A percentile compares a stretch with the other conserved stretches of the same genome.
These are phyloP conservation scores for Hoplostethus mediterraneus DNA, from an alignment of 2,797 vertebrate genomes.

Conservation along the genomic window DNA sequence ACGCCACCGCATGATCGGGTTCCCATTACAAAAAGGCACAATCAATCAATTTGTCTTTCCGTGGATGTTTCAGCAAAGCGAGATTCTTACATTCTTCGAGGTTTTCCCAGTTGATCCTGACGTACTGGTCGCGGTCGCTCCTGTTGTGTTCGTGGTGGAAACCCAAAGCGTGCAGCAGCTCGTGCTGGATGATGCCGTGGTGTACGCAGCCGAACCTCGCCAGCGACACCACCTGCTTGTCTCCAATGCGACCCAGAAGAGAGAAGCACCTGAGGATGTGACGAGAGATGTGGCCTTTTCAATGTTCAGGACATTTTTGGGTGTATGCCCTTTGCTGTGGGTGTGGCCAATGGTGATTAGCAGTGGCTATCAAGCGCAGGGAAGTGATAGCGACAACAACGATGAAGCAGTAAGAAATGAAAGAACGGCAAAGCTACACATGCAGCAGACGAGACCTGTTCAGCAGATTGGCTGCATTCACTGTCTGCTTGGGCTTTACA, in stretches of 20 bases:
- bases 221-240: constrained; percentile 80
- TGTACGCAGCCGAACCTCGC: constrained; percentile 76
- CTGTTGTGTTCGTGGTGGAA: constrained; percentile 86
- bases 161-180: constrained; percentile 83
- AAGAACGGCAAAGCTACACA: too few relatives aligned
- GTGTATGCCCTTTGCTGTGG: too few relatives aligned
- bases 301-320: too few relatives aligned
- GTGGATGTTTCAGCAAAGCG: not conserved
- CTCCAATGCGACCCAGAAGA: constrained; percentile 75
- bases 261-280: constrained; percentile 80
- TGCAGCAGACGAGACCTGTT: too few relatives aligned
- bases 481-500: too few relatives aligned
- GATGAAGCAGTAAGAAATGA: too few relatives aligned
- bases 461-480: too few relatives aligned
- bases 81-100: constrained; percentile 25
- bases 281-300: not conserved
- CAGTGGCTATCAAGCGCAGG: too few relatives aligned
- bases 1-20: too few relatives aligned
- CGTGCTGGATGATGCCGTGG: constrained; percentile 81
- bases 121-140: constrained; percentile 82
- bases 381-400: too few relatives aligned
- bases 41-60: not conserved
- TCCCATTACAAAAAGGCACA: too few relatives aligned
- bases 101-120: constrained; percentile 82
- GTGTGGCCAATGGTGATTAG: too few relatives aligned